Evolutionary conservation across 1,140 invertebrate genomes (phyloP).

Genomic region (Tigriopus japonicus): DNA sequence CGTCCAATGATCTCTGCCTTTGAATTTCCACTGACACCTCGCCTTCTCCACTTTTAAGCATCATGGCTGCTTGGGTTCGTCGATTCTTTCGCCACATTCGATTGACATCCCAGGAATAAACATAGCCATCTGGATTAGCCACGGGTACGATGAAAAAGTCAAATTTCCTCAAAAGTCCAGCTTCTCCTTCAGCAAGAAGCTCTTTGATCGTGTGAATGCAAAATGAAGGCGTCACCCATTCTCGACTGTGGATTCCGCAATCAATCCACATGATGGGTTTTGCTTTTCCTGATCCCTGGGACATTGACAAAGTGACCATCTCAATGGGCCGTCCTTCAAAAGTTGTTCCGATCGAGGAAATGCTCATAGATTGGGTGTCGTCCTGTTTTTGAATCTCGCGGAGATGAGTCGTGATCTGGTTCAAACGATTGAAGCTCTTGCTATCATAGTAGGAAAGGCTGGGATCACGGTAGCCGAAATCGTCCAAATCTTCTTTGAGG

Average conservation of each 20-base stretch:
- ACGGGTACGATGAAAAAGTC: constrained; percentile 39
- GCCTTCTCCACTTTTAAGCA: neutral
- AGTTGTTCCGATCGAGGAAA: constrained; percentile 24
- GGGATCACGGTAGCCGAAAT: neutral
- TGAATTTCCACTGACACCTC: neutral
- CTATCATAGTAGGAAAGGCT: neutral
- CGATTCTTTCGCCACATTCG: constrained; percentile 22
- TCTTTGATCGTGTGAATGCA: constrained; percentile 62
- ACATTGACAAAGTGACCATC: constrained; percentile 25
- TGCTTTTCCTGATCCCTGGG: constrained; percentile 14
- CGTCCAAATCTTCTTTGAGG: neutral
- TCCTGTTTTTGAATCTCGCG: too few relatives aligned
- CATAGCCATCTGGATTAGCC: constrained; percentile 42
- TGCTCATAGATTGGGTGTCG: too few relatives aligned
- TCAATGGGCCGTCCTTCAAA: constrained; percentile 25
- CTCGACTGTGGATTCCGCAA: constrained; percentile 47
- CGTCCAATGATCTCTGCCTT: too few relatives aligned
- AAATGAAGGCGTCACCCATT: constrained; percentile 76
- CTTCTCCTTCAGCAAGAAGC: constrained; percentile 36
- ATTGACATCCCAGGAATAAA: constrained; percentile 23
- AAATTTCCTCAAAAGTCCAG: constrained; percentile 42
- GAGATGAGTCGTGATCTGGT: too few relatives aligned
- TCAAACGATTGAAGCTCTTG: too few relatives aligned
- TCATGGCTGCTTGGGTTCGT: neutral
- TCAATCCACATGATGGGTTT: constrained; percentile 26